Base-by-base conservation (phyloP, 1,140 invertebrate species). In the Telenomus remus region DNA sequence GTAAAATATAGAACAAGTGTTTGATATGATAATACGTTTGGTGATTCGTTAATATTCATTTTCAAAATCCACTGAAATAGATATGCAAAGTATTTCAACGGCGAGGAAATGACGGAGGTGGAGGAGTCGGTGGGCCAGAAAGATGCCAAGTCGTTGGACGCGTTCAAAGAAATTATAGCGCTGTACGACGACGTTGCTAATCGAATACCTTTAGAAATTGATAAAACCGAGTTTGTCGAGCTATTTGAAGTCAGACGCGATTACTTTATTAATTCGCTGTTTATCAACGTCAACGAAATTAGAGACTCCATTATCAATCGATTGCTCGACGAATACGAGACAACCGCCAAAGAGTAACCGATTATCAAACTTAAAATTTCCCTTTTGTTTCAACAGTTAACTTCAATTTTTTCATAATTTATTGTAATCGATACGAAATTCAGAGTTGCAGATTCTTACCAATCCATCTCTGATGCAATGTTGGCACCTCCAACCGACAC, bases 201-300 rank as follows among this genome's bases (percentile, higher is more conserved):
- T 76, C 89, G 90, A 77, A 92, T 95, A 61, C 91, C 92, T 4
- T 88, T 90, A 1, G 89, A 91, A 56, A 87, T 93, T 16, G 91
- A 92, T 78, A 91, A 91, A 51, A 92, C 92, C 1, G 89, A 94
- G 35, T 91, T 92, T 34, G 92, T 95, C 56, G 95, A 95, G n/a
- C 92, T 97, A 85, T 98, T 96, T 85, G 94, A 95, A 82, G 92
- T 98, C 76, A 93, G 95, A 84, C 91, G 94, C 56, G 91, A 92
- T 34, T 92, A 94, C 60, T 90, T 98, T 19, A 94, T 97, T 33
- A 89, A 89, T 16, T 89, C 91, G 0, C 82, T 98, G 27, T 90
- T 93, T 4, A 87, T 89, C 11, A 89, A 93, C 53, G 92, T 95
- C 0, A 90, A 92, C 9, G 88, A 86, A 56, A 88, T 97, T 39